phyloP scores from a whole-genome alignment of 35 echinoderm and acorn worm genomes.

The Anneissia japonica region DNA sequence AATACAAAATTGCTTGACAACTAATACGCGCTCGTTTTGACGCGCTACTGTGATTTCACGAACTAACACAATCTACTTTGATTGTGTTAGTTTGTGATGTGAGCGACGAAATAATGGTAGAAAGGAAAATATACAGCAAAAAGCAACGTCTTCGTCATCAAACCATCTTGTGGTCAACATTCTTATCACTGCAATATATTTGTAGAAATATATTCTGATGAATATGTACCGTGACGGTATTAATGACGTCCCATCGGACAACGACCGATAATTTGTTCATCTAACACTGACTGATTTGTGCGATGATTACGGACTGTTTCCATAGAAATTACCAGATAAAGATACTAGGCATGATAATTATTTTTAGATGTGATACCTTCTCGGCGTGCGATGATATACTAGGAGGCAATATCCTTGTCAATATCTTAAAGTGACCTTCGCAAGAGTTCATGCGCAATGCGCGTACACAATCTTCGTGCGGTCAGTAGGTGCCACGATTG shows the following conservation, averaged over 20 bases:
- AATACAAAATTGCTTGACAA: too few species aligned
- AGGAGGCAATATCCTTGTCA: background rate
- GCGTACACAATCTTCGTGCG: background rate
- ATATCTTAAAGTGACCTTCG: background rate
- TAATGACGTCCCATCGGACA: background rate
- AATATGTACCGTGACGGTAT: too few species aligned
- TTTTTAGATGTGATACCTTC: background rate
- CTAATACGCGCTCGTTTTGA: too few species aligned
- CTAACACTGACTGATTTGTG: background rate
- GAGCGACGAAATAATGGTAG: too few species aligned
- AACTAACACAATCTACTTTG: too few species aligned
- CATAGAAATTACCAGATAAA: background rate
- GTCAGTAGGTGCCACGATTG: background rate
- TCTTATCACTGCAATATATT: too few species aligned
- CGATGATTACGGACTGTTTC: background rate
- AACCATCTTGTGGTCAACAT: too few species aligned
- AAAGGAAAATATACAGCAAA: too few species aligned
- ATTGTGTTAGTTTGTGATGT: too few species aligned
- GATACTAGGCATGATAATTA: background rate
- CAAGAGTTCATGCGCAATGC: background rate
- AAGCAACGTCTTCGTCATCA: too few species aligned
- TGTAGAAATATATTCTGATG: too few species aligned
- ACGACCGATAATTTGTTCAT: background rate
- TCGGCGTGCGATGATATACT: background rate
- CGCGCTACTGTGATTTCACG: too few species aligned